Percentiles rank a stretch among this genome's conserved stretches.
phyloP scores from a whole-genome alignment of 2,797 vertebrate genomes.

The Chelon labrosus region DNA sequence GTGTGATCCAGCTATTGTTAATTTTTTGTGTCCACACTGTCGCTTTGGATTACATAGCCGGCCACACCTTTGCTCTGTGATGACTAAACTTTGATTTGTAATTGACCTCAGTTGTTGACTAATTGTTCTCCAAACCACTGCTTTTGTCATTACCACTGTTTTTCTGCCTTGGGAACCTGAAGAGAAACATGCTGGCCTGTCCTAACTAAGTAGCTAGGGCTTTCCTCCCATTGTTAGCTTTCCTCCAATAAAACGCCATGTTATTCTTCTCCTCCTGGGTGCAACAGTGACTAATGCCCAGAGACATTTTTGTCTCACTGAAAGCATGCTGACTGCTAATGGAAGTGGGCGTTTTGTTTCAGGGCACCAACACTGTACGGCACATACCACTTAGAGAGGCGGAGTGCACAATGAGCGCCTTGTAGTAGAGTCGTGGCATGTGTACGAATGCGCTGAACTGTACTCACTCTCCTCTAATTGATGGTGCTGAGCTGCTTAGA shows the following conservation, averaged over 20 bases:
- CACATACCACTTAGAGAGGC: conserved; percentile 77
- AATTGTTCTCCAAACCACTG: conserved; percentile 55
- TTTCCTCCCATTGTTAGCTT: conserved; percentile 87
- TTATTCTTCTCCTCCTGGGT: conserved; percentile 79
- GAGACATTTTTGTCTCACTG: conserved; percentile 74
- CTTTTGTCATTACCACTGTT: conserved; percentile 35
- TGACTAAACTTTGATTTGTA: conserved; percentile 49
- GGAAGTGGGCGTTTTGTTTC: conserved; percentile 80
- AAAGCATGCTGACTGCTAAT: conserved; percentile 76
- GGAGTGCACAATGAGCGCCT: conserved; percentile 80
- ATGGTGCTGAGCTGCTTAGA: conserved; percentile 74
- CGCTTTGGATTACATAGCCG: conserved; percentile 15
- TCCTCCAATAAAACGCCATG: conserved; percentile 77
- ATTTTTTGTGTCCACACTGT: conserved; percentile 40
- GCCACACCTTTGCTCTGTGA: conserved; percentile 35
- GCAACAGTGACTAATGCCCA: conserved; percentile 78
- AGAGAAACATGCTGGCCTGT: conserved; percentile 58
- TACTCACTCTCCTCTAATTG: conserved; percentile 79
- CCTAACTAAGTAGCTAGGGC: conserved; percentile 66
- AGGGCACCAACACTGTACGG: conserved; percentile 73
- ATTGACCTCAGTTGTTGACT: conserved; percentile 38
- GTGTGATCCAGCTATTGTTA: conserved; percentile 42
- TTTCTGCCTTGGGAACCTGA: conserved; percentile 64
- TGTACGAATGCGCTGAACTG: conserved; percentile 76
- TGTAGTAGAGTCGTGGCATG: conserved; percentile 77